Evolutionary conservation across 2,888 invertebrate genomes (phyloP), one percentile per base, ranked within the genome.

Genomic region (Sminthurides aquaticus): DNA sequence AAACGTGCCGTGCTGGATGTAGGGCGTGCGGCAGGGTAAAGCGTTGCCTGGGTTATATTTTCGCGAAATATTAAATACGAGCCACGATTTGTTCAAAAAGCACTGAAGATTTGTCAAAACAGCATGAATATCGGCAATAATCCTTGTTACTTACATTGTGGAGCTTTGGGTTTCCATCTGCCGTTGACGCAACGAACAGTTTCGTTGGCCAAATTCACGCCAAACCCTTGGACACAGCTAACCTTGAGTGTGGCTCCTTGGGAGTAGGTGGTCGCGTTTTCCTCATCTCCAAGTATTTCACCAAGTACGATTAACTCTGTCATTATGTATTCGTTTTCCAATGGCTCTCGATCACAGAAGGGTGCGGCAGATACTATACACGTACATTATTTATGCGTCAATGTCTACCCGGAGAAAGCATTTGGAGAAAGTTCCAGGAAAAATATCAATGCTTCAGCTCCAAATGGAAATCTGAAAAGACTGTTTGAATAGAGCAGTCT

Each of bases 171-270:
- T 75, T 87, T 88, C 93, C 93, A 93, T 71, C 87, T 83, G 0
- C 93, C 92, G 68, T 89, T 83, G 2, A 87, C 86, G 77, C 94
- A 94, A 75, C 87, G 86, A 0, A 88, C 88, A 0, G 90, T 90
- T 2, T 84, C 83, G 76, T 90, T 90, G 64, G 85, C 85, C 67
- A 90, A 80, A 77, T 90, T 91, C 2, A 88, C 79, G 15, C 85
- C 86, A 75, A 89, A 90, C 2, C 90, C 90, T 70, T 86, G 86
- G 1, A 86, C 86, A 77, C 91, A 91, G 0, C 86, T 86, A 48
- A 90, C 84, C 73, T 86, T 83, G 0, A 91, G 84, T 57, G 88
- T 84, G 0, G 88, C 88, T 0, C 91, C 91, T 59, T 88, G 85
- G 69, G 89, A 87, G 77, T 85, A 88, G 2, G 86, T 84, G 3